Conservation (phyloP, 2,113 vertebrate species). For the Thryonomys swinderianus region DNA sequence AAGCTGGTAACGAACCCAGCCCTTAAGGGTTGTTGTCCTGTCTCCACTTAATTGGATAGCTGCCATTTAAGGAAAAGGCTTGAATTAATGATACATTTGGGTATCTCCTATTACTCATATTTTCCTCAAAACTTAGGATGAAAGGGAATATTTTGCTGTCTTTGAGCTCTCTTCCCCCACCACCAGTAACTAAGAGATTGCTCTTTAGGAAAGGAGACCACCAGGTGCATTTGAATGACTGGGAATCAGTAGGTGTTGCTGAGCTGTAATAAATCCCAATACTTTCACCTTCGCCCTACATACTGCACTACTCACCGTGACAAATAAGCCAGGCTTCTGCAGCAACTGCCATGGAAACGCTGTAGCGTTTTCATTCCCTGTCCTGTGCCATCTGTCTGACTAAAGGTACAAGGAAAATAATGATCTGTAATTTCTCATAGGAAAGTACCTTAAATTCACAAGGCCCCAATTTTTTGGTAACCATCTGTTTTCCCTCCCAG, state of each 20-base stretch:
- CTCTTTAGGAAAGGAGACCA: background rate
- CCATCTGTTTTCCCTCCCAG: slow-evolving; percentile 35
- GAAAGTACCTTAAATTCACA: slow-evolving; percentile 36
- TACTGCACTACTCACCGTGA: background rate
- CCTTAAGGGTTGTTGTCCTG: background rate
- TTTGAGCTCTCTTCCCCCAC: background rate
- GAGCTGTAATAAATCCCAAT: background rate
- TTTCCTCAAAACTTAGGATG: background rate
- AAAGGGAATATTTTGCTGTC: background rate
- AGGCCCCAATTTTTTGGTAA: slow-evolving; percentile 6
- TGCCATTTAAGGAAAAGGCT: background rate
- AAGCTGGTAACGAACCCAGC: background rate
- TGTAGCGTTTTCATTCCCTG: background rate
- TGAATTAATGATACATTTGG: background rate
- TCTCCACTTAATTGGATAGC: background rate
- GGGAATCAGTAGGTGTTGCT: background rate
- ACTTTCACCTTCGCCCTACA: background rate
- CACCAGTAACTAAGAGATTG: background rate
- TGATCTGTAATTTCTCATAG: slow-evolving; percentile 25
- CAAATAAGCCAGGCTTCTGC: background rate
- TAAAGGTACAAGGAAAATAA: slow-evolving; percentile 58
- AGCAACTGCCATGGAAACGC: slow-evolving; percentile 64
- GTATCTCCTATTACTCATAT: background rate
- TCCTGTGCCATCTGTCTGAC: slow-evolving; percentile 60
- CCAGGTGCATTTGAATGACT: background rate